Evolutionary conservation across 2,888 invertebrate genomes (phyloP).

Genomic region (Apotomis turbidana): DNA sequence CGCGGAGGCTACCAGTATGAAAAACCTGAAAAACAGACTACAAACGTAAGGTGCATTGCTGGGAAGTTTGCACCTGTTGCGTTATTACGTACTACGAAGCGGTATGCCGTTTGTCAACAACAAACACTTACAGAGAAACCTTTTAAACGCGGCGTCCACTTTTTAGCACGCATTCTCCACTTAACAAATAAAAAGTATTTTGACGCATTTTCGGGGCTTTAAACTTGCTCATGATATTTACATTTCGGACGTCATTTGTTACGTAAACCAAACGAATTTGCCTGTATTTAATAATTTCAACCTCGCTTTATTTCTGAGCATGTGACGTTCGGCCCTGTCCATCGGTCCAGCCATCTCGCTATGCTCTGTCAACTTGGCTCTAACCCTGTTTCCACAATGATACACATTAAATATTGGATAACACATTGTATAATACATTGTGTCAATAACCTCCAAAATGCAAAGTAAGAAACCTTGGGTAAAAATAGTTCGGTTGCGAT

Average conservation of each 20-base stretch:
- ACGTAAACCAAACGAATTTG: slow-evolving; percentile 20
- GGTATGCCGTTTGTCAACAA: slow-evolving; percentile 31
- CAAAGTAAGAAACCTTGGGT: slow-evolving; percentile 76
- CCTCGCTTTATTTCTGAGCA: slow-evolving; percentile 72
- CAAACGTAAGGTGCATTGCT: slow-evolving; percentile 7
- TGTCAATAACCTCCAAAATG: slow-evolving; percentile 83
- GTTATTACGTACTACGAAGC: slow-evolving; percentile 29
- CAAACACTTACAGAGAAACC: slow-evolving; percentile 19
- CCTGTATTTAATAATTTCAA: slow-evolving; percentile 26
- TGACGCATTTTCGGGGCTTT: slow-evolving; percentile 15
- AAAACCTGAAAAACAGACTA: slow-evolving; percentile 4
- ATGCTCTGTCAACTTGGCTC: slow-evolving; percentile 74
- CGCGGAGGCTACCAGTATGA: slow-evolving; percentile 4
- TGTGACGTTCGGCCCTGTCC: slow-evolving; percentile 44
- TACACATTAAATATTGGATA: slow-evolving; percentile 61
- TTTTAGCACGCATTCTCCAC: slow-evolving; percentile 22
- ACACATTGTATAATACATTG: slow-evolving; percentile 68
- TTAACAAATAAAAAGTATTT: slow-evolving; percentile 8
- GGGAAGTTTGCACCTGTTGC: slow-evolving; percentile 22
- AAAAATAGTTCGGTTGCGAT: slow-evolving; percentile 77
- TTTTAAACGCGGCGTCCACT: slow-evolving; percentile 14
- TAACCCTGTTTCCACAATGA: slow-evolving; percentile 53
- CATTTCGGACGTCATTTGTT: slow-evolving; percentile 5
- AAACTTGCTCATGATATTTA: background rate
- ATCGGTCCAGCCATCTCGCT: slow-evolving; percentile 42